A percentile compares a stretch with the other conserved stretches of the same genome.
Evolutionary conservation across 2,888 invertebrate genomes (phyloP).

Genomic region (Agrochola lychnidis): DNA sequence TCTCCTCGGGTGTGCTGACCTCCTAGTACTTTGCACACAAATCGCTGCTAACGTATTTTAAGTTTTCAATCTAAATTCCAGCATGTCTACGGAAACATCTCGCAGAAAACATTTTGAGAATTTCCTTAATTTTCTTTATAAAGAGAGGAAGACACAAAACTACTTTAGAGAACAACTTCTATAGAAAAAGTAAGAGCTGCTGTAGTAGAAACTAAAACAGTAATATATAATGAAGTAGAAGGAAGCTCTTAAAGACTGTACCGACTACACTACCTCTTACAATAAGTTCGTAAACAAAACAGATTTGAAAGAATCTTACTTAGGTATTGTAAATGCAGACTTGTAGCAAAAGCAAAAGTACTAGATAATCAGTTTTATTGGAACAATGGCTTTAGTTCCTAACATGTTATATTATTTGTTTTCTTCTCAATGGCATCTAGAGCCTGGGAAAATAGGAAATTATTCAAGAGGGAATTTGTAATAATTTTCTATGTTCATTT

Average conservation of each 20-base stretch:
- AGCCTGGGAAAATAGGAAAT: constrained; percentile 24
- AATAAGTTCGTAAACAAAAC: constrained; percentile 36
- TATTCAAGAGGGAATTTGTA: background rate
- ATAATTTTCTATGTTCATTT: background rate
- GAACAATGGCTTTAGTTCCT: constrained; percentile 25
- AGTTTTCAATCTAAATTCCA: constrained; percentile 61
- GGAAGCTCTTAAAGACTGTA: constrained; percentile 12
- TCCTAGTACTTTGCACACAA: constrained; percentile 70
- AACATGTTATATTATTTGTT: constrained; percentile 4
- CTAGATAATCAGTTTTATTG: background rate
- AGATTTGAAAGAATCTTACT: constrained; percentile 17
- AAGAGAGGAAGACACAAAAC: background rate
- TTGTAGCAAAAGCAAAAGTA: background rate
- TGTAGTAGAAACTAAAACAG: constrained; percentile 32
- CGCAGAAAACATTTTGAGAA: constrained; percentile 36
- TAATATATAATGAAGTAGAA: constrained; percentile 25
- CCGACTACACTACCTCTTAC: background rate
- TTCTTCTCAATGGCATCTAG: background rate
- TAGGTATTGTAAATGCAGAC: background rate
- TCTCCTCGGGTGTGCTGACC: constrained; percentile 77
- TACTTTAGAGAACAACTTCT: constrained; percentile 16
- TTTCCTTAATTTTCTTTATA: constrained; percentile 29
- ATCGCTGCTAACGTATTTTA: constrained; percentile 54
- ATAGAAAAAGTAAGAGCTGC: constrained; percentile 21
- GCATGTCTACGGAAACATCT: constrained; percentile 44